Evolutionary conservation across 1,140 invertebrate species (phyloP).

Genomic region (Berghia stephanieae): DNA sequence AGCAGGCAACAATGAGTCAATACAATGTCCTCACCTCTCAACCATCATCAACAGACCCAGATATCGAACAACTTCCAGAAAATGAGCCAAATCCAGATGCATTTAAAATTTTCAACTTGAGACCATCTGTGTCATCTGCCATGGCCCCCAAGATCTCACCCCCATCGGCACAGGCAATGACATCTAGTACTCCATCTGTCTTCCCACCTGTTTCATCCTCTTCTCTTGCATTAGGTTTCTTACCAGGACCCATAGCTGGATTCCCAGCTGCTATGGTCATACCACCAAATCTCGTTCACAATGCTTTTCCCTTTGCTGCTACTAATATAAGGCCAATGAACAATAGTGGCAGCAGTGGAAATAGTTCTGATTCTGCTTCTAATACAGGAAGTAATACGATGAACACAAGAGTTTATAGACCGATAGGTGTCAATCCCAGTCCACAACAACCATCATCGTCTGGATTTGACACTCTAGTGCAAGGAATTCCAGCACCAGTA

Average conservation of each 20-base stretch:
- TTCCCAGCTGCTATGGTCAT: constrained; percentile 27
- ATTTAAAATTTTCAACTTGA: constrained; percentile 49
- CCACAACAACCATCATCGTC: neutral
- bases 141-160: constrained; percentile 25
- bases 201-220: constrained; percentile 17
- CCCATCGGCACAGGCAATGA: neutral
- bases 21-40: constrained; percentile 9
- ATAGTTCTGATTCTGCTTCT: neutral
- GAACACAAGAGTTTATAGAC: too few relatives aligned
- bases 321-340: neutral
- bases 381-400: too few relatives aligned
- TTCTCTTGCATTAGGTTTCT: neutral
- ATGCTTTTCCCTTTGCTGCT: neutral
- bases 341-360: neutral
- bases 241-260: constrained; percentile 24
- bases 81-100: constrained; percentile 43
- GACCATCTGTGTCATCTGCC: constrained; percentile 33
- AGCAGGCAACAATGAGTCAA: neutral
- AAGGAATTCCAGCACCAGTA: too few relatives aligned
- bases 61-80: constrained; percentile 18
- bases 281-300: neutral
- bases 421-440: too few relatives aligned
- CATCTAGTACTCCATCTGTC: neutral
- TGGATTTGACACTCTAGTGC: neutral
- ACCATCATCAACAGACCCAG: neutral